These are phyloP conservation scores for Oasisia sp. DNA, from an alignment of 2,888 invertebrate genomes.

Conservation along the genomic window DNA sequence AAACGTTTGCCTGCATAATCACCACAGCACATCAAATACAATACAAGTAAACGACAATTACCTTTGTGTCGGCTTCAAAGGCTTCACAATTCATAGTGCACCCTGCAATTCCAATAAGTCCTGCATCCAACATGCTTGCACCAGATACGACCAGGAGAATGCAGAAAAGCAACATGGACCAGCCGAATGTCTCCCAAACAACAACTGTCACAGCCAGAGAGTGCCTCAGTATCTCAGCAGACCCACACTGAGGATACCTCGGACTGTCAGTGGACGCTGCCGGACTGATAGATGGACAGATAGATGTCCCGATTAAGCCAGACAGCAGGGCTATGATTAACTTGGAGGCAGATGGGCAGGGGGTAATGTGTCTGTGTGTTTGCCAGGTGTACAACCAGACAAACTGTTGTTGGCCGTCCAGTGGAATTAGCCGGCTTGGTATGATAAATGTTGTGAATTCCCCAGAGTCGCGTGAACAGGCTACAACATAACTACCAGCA, in stretches of 20 bases:
- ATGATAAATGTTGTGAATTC: neutral
- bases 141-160: neutral
- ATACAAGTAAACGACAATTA: neutral
- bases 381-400: neutral
- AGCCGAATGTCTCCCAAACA: neutral
- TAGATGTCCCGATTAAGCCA: neutral
- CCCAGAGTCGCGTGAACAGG: neutral
- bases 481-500: neutral
- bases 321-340: neutral
- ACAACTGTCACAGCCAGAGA: neutral
- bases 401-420: neutral
- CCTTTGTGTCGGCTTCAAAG: neutral
- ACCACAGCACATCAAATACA: neutral
- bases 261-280: neutral
- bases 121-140: neutral
- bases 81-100: neutral
- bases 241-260: neutral
- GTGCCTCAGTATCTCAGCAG: neutral
- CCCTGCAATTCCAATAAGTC: neutral
- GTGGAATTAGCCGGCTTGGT: neutral
- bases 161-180: neutral
- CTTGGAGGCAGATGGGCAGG: neutral
- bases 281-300: neutral
- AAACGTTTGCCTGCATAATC: neutral
- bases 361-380: slow-evolving; percentile 9